A percentile compares a stretch with the other conserved stretches of the same genome.
Conservation (phyloP, 2,888 invertebrate genomes). For the Agonopterix heracliana region DNA sequence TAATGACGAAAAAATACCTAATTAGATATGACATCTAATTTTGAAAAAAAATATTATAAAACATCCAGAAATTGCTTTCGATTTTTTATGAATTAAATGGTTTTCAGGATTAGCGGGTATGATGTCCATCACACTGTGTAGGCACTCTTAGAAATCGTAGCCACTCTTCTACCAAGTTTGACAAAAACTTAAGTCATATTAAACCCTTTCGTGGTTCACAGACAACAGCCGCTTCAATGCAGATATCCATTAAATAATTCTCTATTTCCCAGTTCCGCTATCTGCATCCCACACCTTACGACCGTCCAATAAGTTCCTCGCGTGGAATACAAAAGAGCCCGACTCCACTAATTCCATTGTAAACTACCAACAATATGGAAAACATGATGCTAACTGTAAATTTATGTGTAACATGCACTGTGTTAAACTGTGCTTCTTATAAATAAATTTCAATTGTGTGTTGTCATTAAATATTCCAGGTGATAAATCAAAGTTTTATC, state of each 20-base stretch:
- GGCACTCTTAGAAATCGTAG: no score
- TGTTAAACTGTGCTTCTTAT: constrained; percentile 59
- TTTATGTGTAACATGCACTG: constrained; percentile 56
- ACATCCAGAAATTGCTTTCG: no score
- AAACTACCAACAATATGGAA: constrained; percentile 51
- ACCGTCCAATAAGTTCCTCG: constrained; percentile 9
- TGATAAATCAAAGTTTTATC: constrained; percentile 73
- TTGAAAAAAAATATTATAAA: no score
- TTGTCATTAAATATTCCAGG: constrained; percentile 68
- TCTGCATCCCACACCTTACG: constrained; percentile 11
- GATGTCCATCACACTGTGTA: no score
- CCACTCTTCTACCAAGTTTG: no score
- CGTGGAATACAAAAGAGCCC: constrained; percentile 53
- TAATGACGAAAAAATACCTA: no score
- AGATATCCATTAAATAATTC: constrained; percentile 1
- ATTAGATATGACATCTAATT: no score
- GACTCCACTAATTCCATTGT: constrained; percentile 45
- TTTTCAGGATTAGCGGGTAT: no score
- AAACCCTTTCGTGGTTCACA: no score
- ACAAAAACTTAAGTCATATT: no score
- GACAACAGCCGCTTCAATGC: no score
- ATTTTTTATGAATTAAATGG: no score
- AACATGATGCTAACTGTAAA: constrained; percentile 58
- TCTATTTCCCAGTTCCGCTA: background rate
- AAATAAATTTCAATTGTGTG: constrained; percentile 72